Evolutionary conservation across 2,113 vertebrate species (phyloP).

Genomic region (Nicator chloris): DNA sequence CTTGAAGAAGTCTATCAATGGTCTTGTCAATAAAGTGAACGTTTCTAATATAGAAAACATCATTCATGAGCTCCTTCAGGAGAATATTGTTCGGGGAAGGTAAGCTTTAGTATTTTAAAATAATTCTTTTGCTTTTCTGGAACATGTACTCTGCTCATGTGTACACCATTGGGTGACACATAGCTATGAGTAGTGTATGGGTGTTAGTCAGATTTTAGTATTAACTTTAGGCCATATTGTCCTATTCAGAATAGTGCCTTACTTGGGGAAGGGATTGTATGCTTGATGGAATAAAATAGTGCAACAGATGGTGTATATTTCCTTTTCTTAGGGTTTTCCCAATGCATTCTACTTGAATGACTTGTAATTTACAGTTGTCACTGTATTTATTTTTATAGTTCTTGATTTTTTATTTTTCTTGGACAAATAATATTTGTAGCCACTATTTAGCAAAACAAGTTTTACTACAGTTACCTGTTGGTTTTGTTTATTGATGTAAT

Average conservation of each 20-base stretch:
- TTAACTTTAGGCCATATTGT: not conserved
- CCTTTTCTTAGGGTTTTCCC: not conserved
- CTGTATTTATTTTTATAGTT: not conserved
- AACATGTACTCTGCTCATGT: not conserved
- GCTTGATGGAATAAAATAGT: not conserved
- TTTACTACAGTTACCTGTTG: not conserved
- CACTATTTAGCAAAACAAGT: not conserved
- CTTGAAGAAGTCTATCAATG: conserved; percentile 98
- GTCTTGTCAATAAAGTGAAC: conserved; percentile 98
- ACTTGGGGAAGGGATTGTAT: not conserved
- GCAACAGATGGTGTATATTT: not conserved
- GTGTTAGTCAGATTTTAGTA: not conserved
- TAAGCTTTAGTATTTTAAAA: conserved; percentile 52
- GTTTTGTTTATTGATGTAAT: not conserved
- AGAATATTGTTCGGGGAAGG: conserved; percentile 97
- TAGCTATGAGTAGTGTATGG: not conserved
- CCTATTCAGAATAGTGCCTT: not conserved
- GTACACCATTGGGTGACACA: not conserved
- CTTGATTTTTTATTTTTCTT: not conserved
- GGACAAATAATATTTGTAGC: not conserved
- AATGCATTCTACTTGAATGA: not conserved
- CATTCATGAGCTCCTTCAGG: conserved; percentile 95
- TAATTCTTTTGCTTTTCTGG: not conserved
- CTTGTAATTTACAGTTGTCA: not conserved
- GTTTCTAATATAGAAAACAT: conserved; percentile 96